These are phyloP conservation scores for Mystacides longicornis DNA, from an alignment of 2,888 invertebrate species.

Conservation along the genomic window DNA sequence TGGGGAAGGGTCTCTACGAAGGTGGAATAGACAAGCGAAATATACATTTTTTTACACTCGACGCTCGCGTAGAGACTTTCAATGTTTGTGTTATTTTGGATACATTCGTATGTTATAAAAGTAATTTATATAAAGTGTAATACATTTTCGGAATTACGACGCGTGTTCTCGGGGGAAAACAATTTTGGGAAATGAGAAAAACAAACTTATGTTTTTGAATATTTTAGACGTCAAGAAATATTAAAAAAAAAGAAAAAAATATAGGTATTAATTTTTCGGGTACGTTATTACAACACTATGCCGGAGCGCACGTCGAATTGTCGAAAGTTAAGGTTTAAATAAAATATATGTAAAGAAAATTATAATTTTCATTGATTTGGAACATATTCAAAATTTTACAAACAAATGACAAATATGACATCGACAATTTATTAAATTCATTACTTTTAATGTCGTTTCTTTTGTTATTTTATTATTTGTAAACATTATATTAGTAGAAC, in stretches of 20 bases:
- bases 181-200: not conserved
- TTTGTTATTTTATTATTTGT: too few relatives aligned
- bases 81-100: not conserved
- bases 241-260: not conserved
- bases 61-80: not conserved
- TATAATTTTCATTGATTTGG: too few relatives aligned
- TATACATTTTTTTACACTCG: not conserved
- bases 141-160: not conserved
- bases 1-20: not conserved
- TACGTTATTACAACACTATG: too few relatives aligned
- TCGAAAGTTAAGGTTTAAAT: too few relatives aligned
- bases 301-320: too few relatives aligned
- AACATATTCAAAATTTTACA: too few relatives aligned
- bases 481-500: too few relatives aligned
- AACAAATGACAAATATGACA: too few relatives aligned
- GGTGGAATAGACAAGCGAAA: not conserved
- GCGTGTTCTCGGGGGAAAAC: not conserved
- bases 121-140: not conserved
- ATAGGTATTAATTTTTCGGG: too few relatives aligned
- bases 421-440: too few relatives aligned
- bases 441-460: too few relatives aligned
- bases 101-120: not conserved
- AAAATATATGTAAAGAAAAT: too few relatives aligned
- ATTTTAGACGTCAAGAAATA: not conserved
- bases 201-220: not conserved